Evolutionary conservation across 2,888 invertebrate species (phyloP), one percentile per base, ranked within the genome.

Genomic region (Stenoptilia bipunctidactyla): DNA sequence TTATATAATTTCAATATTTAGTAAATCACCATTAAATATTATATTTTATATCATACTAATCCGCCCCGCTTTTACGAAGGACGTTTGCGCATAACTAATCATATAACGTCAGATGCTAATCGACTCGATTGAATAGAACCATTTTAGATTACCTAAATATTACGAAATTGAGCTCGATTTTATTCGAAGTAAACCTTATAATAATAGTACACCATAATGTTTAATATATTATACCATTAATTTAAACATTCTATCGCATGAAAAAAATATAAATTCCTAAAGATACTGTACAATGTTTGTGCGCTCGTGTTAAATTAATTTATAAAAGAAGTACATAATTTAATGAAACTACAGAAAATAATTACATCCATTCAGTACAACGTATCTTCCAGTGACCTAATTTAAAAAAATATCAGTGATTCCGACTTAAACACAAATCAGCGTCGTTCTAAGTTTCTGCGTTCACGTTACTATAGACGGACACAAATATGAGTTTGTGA

Each of bases 141-240:
- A 57, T 59, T 65, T 67, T 70, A 76, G 61, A 71, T 58, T 70
- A 76, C 70, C 69, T 82, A 76, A 53, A 63, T 43, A 56, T 68
- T 74, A 76, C 59, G 66, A 76, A 77, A 76, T 83, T 83, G 83
- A 83, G 83, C 83, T 80, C 73, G 71, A 76, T 72, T 70, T 73
- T 71, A 75, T 79, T 74, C 70, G 71, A 80, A 80, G 68, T 82
- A 68, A 72, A 71, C 47, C 66, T 73, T 75, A 79, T 49, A 56
- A 45, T 69, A 66, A 60, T 48, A 63, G 56, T 49, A 54, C 46
- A 58, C 53, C 55, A 61, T 55, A 53, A 55, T 48, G 52, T 45
- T 53, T 53, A 48, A 43, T 46, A 51, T 48, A 47, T 57, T 57
- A 55, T 53, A 49, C 62, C 57, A 59, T 53, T 53, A 48, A 62